Conservation (phyloP, 2,888 invertebrate genomes). For the Physocephala rufipes region DNA sequence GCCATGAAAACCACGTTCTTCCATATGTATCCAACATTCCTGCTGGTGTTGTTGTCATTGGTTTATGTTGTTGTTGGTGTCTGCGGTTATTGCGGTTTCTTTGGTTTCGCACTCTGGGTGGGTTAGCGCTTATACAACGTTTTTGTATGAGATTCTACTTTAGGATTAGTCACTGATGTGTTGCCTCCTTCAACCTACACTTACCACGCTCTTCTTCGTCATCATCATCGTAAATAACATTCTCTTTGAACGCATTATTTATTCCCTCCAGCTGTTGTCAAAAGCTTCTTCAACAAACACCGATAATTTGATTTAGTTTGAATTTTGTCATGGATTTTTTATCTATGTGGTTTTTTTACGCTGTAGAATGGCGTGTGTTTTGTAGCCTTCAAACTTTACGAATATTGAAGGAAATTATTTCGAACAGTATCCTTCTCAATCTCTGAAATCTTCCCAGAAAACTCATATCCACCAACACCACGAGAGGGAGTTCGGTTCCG, state of each 20-base stretch:
- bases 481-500: too few relatives aligned
- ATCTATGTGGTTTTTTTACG: background rate
- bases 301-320: constrained; percentile 22
- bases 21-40: background rate
- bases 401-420: too few relatives aligned
- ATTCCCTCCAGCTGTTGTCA: constrained; percentile 9
- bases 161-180: too few relatives aligned
- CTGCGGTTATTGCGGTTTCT: background rate
- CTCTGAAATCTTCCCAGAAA: too few relatives aligned
- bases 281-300: constrained; percentile 26
- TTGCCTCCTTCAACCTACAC: background rate
- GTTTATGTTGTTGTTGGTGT: background rate
- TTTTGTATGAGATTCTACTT: too few relatives aligned
- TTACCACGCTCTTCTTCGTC: background rate
- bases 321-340: constrained; percentile 7
- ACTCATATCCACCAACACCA: too few relatives aligned
- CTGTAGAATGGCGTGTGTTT: too few relatives aligned
- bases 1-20: constrained; percentile 24
- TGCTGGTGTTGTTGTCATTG: constrained; percentile 2
- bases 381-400: too few relatives aligned
- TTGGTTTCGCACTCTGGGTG: background rate
- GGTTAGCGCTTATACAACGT: background rate
- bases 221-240: background rate
- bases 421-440: too few relatives aligned
- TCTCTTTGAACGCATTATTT: background rate